phyloP scores from a whole-genome alignment of 2,113 vertebrate species.

The Pagrus major region DNA sequence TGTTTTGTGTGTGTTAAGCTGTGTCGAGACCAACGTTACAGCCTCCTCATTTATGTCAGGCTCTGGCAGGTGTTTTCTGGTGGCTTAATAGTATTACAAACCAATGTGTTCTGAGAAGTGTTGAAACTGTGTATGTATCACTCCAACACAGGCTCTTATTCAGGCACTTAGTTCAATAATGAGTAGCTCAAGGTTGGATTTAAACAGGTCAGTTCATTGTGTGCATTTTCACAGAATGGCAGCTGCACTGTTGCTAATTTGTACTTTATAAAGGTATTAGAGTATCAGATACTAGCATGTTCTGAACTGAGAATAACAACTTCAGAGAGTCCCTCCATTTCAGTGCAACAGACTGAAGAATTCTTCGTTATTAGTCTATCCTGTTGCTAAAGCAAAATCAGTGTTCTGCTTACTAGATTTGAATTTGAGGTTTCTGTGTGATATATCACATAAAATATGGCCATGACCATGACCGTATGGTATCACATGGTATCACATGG shows the following conservation, averaged over 20 bases:
- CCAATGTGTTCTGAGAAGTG: neutral
- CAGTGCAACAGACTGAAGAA: too few species aligned
- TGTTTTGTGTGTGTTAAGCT: neutral
- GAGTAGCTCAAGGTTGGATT: constrained; percentile 30
- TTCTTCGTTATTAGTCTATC: too few species aligned
- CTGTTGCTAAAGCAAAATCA: too few species aligned
- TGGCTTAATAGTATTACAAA: constrained; percentile 3
- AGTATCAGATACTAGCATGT: too few species aligned
- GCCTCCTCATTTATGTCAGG: neutral
- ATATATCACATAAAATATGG: too few species aligned
- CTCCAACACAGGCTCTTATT: constrained; percentile 6
- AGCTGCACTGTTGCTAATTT: neutral
- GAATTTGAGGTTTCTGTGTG: too few species aligned
- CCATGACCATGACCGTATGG: too few species aligned
- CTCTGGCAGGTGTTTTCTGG: constrained; percentile 11
- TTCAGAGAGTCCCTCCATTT: too few species aligned
- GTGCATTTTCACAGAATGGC: neutral
- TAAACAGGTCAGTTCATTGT: neutral
- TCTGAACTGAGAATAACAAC: too few species aligned
- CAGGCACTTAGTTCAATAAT: constrained; percentile 12
- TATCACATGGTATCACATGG: too few species aligned
- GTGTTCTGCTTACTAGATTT: too few species aligned
- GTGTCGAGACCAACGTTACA: constrained; percentile 13
- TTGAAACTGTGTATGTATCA: neutral
- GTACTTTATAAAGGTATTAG: too few species aligned